Evolutionary conservation across 2,888 invertebrate genomes (phyloP).

Genomic region (Anarsia innoxiella): DNA sequence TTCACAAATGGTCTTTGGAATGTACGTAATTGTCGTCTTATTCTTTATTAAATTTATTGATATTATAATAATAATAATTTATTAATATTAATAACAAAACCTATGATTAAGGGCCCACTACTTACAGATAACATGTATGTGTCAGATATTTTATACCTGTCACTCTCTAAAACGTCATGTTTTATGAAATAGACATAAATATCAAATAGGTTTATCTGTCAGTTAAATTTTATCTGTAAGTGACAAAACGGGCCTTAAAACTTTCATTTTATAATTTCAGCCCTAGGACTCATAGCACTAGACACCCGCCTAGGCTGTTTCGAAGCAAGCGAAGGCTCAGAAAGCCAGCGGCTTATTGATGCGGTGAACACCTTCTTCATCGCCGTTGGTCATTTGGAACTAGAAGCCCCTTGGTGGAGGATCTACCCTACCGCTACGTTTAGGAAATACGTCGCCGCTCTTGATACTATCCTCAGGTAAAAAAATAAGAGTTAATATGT

Average conservation of each 20-base stretch:
- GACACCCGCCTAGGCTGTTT: slow-evolving; percentile 80
- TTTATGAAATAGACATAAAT: too few relatives aligned
- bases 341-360: slow-evolving; percentile 78
- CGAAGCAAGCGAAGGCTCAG: slow-evolving; percentile 68
- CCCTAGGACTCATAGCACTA: slow-evolving; percentile 79
- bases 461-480: slow-evolving; percentile 81
- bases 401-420: slow-evolving; percentile 81
- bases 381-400: slow-evolving; percentile 78
- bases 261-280: slow-evolving; percentile 56
- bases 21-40: slow-evolving; percentile 75
- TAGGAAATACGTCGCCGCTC: slow-evolving; percentile 76
- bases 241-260: too few relatives aligned
- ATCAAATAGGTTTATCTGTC: too few relatives aligned
- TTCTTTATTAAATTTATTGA: slow-evolving; percentile 3
- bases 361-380: slow-evolving; percentile 80
- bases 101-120: too few relatives aligned
- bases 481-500: slow-evolving; percentile 10
- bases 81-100: too few relatives aligned
- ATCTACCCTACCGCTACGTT: slow-evolving; percentile 78
- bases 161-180: too few relatives aligned
- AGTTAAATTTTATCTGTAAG: too few relatives aligned
- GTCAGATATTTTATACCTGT: too few relatives aligned
- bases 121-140: too few relatives aligned
- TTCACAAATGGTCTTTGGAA: slow-evolving; percentile 87
- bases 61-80: neutral